phyloP scores from a whole-genome alignment of 1,140 invertebrate genomes.

The Arion vulgaris region DNA sequence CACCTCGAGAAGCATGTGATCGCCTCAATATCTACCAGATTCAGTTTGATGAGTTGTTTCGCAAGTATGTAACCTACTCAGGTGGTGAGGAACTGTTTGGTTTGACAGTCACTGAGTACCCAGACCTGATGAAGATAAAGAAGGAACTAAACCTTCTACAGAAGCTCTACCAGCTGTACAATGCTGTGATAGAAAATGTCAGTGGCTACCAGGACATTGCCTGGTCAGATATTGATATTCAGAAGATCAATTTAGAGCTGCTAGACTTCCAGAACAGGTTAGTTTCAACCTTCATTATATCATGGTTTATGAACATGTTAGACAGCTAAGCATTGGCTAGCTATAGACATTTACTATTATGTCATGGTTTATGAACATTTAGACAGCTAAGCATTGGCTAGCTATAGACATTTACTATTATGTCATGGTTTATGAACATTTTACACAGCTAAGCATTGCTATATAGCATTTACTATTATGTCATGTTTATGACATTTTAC shows the following conservation, averaged over 20 bases:
- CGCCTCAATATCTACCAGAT: constrained; percentile 92
- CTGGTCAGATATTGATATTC: constrained; percentile 95
- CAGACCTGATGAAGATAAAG: constrained; percentile 89
- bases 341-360: too few relatives aligned
- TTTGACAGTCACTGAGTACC: constrained; percentile 90
- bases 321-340: too few relatives aligned
- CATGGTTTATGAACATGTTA: too few relatives aligned
- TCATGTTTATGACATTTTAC: too few relatives aligned
- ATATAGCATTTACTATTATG: too few relatives aligned
- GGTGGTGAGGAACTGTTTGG: constrained; percentile 96
- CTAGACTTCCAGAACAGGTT: constrained; percentile 97
- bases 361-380: too few relatives aligned
- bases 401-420: too few relatives aligned
- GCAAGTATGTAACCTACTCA: constrained; percentile 92
- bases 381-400: too few relatives aligned
- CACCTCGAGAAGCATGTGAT: constrained; percentile 93
- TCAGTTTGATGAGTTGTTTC: constrained; percentile 95
- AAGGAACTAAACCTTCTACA: constrained; percentile 96
- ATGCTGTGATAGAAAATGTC: constrained; percentile 95
- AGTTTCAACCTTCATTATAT: too few relatives aligned
- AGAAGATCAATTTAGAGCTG: constrained; percentile 96
- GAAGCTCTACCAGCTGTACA: constrained; percentile 96
- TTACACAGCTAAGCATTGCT: too few relatives aligned
- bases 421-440: too few relatives aligned
- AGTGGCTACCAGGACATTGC: constrained; percentile 97